These are phyloP conservation scores for Laspeyria flexula DNA, from an alignment of 2,888 invertebrate species.

Conservation along the genomic window DNA sequence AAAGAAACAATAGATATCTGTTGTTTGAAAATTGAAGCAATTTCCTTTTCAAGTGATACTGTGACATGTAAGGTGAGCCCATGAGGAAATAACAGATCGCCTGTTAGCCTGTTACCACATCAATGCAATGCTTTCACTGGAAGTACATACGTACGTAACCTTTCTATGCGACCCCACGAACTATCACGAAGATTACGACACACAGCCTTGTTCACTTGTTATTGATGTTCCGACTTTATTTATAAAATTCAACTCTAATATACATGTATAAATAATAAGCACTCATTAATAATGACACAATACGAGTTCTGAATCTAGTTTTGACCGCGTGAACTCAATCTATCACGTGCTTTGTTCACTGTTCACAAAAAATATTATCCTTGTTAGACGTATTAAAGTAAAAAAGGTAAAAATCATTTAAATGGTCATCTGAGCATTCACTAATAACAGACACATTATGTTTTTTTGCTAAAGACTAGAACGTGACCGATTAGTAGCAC, in stretches of 20 bases:
- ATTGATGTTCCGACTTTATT: conserved; percentile 21
- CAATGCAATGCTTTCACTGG: conserved; percentile 65
- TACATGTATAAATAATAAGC: conserved; percentile 2
- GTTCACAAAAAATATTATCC: conserved; percentile 24
- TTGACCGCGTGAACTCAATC: conserved; percentile 37
- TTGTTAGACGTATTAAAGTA: conserved; percentile 19
- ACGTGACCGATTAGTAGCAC: conserved; percentile 6
- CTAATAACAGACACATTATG: conserved; percentile 11
- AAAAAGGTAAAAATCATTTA: conserved; percentile 25
- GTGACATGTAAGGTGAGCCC: conserved; percentile 43
- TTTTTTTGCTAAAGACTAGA: conserved; percentile 14
- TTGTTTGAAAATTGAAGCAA: conserved; percentile 29
- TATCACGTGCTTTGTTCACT: conserved; percentile 26
- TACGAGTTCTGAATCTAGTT: conserved; percentile 7
- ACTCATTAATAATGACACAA: conserved; percentile 9
- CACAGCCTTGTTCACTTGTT: conserved; percentile 31
- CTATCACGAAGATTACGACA: conserved; percentile 62
- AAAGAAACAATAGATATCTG: conserved; percentile 31
- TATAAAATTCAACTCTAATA: conserved; percentile 2
- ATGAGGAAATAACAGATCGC: conserved; percentile 48
- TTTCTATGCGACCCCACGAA: conserved; percentile 71
- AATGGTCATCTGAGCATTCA: conserved; percentile 6
- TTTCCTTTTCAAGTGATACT: conserved; percentile 37
- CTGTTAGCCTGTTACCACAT: conserved; percentile 45
- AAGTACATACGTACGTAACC: conserved; percentile 58